A percentile compares a stretch with the other conserved stretches of the same genome.
phyloP scores from a whole-genome alignment of 1,140 invertebrate species.

The Orchestia grillus region DNA sequence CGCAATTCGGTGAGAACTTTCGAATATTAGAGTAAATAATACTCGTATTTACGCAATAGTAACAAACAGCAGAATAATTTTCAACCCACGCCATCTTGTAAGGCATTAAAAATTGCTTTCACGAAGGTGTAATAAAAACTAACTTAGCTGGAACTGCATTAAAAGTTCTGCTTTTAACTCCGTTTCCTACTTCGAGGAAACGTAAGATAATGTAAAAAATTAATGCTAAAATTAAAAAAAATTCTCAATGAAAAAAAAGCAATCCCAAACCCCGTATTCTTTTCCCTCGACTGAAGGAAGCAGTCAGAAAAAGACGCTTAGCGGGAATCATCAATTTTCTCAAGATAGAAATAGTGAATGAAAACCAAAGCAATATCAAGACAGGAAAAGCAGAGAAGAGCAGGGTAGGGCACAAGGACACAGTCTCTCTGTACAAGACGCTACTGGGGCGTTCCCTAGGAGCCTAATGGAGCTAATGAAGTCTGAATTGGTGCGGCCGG shows the following conservation, averaged over 20 bases:
- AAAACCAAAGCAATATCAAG: neutral
- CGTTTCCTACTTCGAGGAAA: neutral
- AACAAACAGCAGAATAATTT: too few species aligned
- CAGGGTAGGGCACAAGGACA: neutral
- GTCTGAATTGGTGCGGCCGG: neutral
- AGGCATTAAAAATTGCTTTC: too few species aligned
- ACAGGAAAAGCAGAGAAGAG: neutral
- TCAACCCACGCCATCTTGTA: too few species aligned
- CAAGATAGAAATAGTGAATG: neutral
- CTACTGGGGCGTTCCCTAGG: neutral
- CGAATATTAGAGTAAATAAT: too few species aligned
- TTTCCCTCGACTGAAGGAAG: neutral
- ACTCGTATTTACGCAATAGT: too few species aligned
- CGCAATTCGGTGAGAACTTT: too few species aligned
- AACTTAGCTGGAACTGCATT: too few species aligned
- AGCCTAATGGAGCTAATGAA: slow-evolving; percentile 35
- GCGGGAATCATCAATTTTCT: neutral
- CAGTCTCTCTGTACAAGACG: neutral
- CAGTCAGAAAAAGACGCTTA: neutral
- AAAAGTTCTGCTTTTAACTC: neutral
- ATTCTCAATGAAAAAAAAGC: neutral
- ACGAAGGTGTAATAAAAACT: too few species aligned
- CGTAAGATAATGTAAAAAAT: neutral
- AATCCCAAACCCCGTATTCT: neutral
- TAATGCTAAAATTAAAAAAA: too few species aligned